A percentile compares a stretch with the other conserved stretches of the same genome.
phyloP scores from a whole-genome alignment of 2,113 vertebrate genomes.

The Brevimyrus niger region DNA sequence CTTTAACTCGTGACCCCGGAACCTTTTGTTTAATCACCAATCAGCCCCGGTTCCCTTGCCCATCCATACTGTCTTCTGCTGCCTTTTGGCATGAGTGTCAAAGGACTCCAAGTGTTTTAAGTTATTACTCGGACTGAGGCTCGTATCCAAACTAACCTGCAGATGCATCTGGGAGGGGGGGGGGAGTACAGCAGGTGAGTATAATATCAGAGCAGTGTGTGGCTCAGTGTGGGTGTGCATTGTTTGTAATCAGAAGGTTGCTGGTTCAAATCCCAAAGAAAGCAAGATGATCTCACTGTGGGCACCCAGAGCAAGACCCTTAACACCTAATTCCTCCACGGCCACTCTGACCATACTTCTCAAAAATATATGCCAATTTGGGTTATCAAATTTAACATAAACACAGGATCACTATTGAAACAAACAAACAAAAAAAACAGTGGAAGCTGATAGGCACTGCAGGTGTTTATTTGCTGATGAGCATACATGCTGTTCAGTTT shows the following conservation, averaged over 20 bases:
- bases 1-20: neutral
- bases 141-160: neutral
- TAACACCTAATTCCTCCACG: neutral
- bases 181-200: neutral
- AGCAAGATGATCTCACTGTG: neutral
- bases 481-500: neutral
- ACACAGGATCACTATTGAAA: neutral
- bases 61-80: neutral
- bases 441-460: neutral
- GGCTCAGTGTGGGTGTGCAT: neutral
- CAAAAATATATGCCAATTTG: neutral
- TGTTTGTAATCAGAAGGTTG: neutral
- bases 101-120: neutral
- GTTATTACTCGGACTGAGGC: neutral
- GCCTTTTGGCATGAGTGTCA: neutral
- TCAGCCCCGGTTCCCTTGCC: neutral
- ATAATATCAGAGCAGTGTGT: neutral
- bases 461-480: neutral
- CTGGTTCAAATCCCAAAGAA: neutral
- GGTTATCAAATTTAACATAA: neutral
- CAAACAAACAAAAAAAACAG: neutral
- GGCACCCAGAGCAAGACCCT: neutral
- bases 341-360: neutral
- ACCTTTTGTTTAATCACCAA: neutral
- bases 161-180: neutral